Evolutionary conservation across 2,113 vertebrate species (phyloP), one percentile per base, ranked within the genome.

Genomic region (Pollimyrus isidori): DNA sequence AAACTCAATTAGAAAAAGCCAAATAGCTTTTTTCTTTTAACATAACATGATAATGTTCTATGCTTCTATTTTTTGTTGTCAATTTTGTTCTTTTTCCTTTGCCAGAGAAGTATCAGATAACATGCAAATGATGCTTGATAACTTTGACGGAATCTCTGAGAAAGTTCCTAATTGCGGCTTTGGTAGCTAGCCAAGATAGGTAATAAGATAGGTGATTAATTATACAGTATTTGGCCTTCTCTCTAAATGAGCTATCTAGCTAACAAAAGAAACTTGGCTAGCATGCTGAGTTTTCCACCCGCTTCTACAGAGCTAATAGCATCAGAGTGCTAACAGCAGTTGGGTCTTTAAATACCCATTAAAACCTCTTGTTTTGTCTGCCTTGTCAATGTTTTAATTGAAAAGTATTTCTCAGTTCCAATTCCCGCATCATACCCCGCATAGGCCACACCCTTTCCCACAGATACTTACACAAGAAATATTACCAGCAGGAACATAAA

Each of bases 261-360:
- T 80, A 80, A 80, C 73, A 80, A 80, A 80, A 80, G 73, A 39
- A 80, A 80, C 35, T 42, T 80, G 35, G 73, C 73, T 76, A 76
- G 26, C 73, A 13, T 80, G 73, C 13, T 17, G 15, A 7, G 73
- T 80, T 80, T 80, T 80, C 5, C 35, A 42, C 30, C 35, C 17
- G 73, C 73, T 76, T 39, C 73, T 39, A 76, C 30, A 39, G 30
- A 19, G 17, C 35, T 42, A 80, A 80, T 80, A 80, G 73, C 73
- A 39, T 80, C 73, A 42, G 35, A 80, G 73, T 42, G 73, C 73
- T 80, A 80, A 80, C 35, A 42, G 30, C 73, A 42, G 30, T 42
- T 6, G 13, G 73, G 73, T 19, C 73, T 76, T 76, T 80, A 80
- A 80, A 84, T 48, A n/a, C 17, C 45, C 45, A 48, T 84, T 84